Evolutionary conservation across 2,113 vertebrate species (phyloP).

Genomic region (Callocephalon fimbriatum): DNA sequence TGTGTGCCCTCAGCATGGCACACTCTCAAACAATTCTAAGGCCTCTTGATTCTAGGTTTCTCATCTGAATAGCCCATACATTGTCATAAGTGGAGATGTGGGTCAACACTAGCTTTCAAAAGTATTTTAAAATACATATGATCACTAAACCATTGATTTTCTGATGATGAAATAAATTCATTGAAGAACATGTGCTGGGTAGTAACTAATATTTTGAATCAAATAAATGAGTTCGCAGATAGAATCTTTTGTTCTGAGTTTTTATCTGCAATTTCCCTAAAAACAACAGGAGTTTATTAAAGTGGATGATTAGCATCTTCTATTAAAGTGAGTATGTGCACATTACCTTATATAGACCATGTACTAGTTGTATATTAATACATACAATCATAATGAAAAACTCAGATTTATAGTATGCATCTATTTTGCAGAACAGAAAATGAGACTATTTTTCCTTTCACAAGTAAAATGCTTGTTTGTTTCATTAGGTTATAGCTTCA

Average conservation of each 20-base stretch:
- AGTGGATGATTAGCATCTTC: background rate
- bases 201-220: background rate
- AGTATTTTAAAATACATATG: background rate
- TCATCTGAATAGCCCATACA: background rate
- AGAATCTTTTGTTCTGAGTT: background rate
- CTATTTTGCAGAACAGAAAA: background rate
- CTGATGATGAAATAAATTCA: background rate
- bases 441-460: background rate
- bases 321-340: background rate
- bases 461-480: background rate
- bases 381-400: background rate
- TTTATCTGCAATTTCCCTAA: background rate
- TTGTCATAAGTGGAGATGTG: background rate
- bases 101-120: background rate
- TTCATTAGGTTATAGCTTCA: background rate
- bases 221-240: background rate
- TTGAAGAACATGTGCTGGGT: background rate
- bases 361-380: background rate
- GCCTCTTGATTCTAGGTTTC: background rate
- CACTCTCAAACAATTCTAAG: background rate
- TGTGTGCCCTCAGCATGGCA: fast-evolving
- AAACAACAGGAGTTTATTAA: background rate
- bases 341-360: background rate
- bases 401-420: background rate
- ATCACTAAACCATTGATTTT: background rate